Base-by-base conservation (phyloP, 1,140 invertebrate species). In the Araneus ventricosus region DNA sequence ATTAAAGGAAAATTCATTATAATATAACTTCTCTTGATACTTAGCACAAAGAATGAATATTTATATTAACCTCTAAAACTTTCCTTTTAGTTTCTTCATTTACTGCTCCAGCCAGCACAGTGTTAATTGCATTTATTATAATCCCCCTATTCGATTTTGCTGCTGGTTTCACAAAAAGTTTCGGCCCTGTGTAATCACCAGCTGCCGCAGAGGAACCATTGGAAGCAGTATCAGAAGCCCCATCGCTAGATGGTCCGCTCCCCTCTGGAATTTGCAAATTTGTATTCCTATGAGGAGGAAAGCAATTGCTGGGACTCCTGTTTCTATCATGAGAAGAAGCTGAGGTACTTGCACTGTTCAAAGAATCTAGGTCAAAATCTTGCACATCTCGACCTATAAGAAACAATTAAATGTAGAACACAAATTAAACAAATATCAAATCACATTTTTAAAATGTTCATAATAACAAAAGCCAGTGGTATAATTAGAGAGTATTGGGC, bases 121-220 rank as follows among this genome's bases (percentile, higher is more conserved):
- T 99, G 95, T 99, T 99, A 41, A 99, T 98, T 67, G 99, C 99
- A 95, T 99, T 99, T 94, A 99, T 95, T 96, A 99, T 99, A 94
- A 99, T 99, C 94, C 97, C 97, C 93, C 99, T 97, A 96, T 99
- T 99, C 4, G 98, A 99, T 95, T 99, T 99, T 37, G 98, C 98
- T 80, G 98, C 96, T 94, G 99, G 99, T 96, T 99, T 99, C 95
- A 99, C 99, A 95, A 99, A 99, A 93, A 99, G 96, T 95, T 99
- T 97, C 17, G 98, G 98, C 95, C 99, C 98, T 75, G 94, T 94
- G 85, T 94, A 95, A 79, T 95, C 94, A 20, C 88, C 88, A 59
- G 94, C 88, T 34, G 92, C 90, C 24, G 89, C 87, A 2, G 88
- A 93, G 4, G 89, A 94, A 52, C 92, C 87, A 41, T 94, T 94